Base-by-base conservation (phyloP, 2,888 invertebrate genomes). In the Galeruca laticollis region DNA sequence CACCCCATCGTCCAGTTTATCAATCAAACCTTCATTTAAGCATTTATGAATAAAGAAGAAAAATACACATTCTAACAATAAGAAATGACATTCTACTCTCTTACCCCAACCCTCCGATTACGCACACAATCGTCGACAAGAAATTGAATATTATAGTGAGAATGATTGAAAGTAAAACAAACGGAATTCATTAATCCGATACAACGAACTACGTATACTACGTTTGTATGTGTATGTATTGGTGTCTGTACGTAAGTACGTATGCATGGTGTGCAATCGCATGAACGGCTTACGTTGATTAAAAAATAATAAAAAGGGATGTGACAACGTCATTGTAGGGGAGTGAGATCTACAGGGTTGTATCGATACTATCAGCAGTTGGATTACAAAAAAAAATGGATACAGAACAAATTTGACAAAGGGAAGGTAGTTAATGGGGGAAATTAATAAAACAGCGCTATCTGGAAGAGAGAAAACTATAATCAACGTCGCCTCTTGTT, bases 261-360 rank as follows among this genome's bases (percentile, higher is more conserved):
- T 69, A 26, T 69, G 52, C 47, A 37, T 54, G 63, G 56, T 64
- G 65, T 74, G 68, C 71, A 71, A 76, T 72, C 71, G 76, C 68
- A 63, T 73, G 71, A 68, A 69, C 73, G 73, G 76, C 75, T 77
- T 75, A 72, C 72, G 78, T 76, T 81, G 81, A 81, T 81, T 81
- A 79, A 81, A 81, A 80, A 81, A 80, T 81, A 81, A 81, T 81
- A 81, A 76, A 80, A 78, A 80, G 78, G 78, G 79, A 77, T 76
- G 77, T 77, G 78, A 70, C 76, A 77, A 75, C 74, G 72, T 67
- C 67, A 62, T 49, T 68, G 65, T 68, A 69, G 72, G 70, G 73
- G 68, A 67, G 71, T 66, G 64, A 71, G 26, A 35, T 40, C 13
- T 20, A 21, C 70, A 70, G 61, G 57, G 15, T 18, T 57, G 70